These are phyloP conservation scores for Sthenelais limicola DNA, from an alignment of 2,888 invertebrate genomes.

Conservation along the genomic window DNA sequence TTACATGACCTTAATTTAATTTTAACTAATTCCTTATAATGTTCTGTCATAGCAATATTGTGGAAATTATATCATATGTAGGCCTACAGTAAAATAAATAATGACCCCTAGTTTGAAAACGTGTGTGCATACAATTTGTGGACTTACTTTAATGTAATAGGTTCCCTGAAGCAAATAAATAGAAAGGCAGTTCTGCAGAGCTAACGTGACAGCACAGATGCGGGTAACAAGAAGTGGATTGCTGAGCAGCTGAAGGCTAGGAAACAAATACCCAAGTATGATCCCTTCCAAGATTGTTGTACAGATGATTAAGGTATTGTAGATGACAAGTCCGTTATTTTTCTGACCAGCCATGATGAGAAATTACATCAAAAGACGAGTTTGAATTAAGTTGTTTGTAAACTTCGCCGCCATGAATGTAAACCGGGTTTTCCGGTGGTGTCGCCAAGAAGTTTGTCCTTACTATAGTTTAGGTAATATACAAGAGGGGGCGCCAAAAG, in stretches of 20 bases:
- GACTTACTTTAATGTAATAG: no score
- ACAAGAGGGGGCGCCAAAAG: no score
- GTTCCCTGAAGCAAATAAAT: no score
- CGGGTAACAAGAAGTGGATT: slow-evolving; percentile 14
- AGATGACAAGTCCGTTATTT: background rate
- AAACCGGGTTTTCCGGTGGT: slow-evolving; percentile 6
- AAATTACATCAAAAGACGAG: background rate
- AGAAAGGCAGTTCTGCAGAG: no score
- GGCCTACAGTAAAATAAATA: no score
- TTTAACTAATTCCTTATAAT: no score
- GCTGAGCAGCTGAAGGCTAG: background rate
- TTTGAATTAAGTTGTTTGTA: slow-evolving; percentile 8
- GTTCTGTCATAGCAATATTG: no score
- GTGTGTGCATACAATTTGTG: no score
- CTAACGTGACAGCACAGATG: background rate
- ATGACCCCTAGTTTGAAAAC: no score
- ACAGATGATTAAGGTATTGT: background rate
- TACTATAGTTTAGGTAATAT: no score
- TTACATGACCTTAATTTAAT: no score
- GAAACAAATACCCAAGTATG: background rate
- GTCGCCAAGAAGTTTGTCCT: background rate
- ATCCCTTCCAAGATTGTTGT: background rate
- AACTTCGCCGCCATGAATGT: background rate
- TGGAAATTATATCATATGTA: no score
- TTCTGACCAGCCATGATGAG: background rate